Base-by-base conservation (phyloP, 2,888 invertebrate genomes). In the Brenthis ino region DNA sequence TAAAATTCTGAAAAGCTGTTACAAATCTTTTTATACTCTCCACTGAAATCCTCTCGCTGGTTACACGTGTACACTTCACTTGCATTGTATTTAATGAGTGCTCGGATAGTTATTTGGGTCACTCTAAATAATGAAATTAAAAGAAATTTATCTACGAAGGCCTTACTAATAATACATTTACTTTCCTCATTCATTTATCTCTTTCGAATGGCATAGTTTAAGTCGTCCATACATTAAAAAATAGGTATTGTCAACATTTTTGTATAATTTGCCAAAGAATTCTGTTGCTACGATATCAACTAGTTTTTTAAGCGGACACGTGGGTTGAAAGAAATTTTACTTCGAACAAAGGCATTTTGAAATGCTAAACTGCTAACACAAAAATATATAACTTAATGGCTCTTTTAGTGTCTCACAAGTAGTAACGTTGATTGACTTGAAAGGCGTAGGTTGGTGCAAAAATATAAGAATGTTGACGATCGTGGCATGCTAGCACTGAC, bases 231-330 rank as follows among this genome's bases (percentile, higher is more conserved):
- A 61, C 20, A 55, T 48, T 14, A 55, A 60, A 8, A 33, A 50
- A n/a, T 55, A 60, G 50, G 37, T 61, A 61, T 55, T 67, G 28
- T 48, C 24, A 60, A 66, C 28, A 61, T 55, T 28, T 67, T 54
- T 53, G 50, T 61, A 55, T 50, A 61, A 56, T 61, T 61, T 67
- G 67, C 60, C 67, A 60, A 67, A 61, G 50, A 58, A 58, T 58
- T 66, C 47, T 33, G 47, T 13, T 13, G 53, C 28, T 16, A 47
- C 16, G 53, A 16, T 28, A 13, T 24, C 20, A 13, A 43, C 47
- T 8, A 58, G 72, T 74, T 72, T 72, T 54, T 47, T 8, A 48
- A 65, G 53, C 47, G 3, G 57, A 57, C 51, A 65, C 51, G 58
- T 58, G 58, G 53, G 53, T 28, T 24, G 58, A 57, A 37, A 24